These are phyloP conservation scores for Ibidorhyncha struthersii DNA, from an alignment of 2,113 vertebrate species.

Conservation along the genomic window DNA sequence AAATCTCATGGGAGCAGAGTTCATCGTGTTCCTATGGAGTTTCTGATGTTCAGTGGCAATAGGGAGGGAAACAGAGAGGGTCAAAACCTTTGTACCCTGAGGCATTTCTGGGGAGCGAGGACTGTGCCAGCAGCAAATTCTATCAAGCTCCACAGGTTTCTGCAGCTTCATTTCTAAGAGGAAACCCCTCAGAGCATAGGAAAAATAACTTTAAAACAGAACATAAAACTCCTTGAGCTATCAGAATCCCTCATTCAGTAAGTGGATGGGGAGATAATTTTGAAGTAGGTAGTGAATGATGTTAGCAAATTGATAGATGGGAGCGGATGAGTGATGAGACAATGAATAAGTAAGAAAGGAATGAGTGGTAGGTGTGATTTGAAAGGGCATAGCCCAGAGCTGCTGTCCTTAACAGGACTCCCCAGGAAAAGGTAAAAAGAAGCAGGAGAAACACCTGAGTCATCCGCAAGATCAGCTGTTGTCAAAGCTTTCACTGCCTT, in stretches of 20 bases:
- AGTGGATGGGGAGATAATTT: neutral
- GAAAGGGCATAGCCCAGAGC: slow-evolving; percentile 13
- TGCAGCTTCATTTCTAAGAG: neutral
- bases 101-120: neutral
- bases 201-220: neutral
- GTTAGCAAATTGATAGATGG: neutral
- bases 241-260: neutral
- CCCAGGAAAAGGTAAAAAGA: neutral
- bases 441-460: neutral
- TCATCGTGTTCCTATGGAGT: neutral
- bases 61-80: neutral
- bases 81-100: neutral
- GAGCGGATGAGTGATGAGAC: neutral
- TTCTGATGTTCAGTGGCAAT: neutral
- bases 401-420: neutral
- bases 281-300: neutral
- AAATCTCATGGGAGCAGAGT: neutral
- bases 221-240: neutral
- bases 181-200: neutral
- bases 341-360: slow-evolving; percentile 27
- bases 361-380: slow-evolving; percentile 20
- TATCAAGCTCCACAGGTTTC: neutral
- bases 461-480: neutral
- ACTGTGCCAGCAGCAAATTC: neutral
- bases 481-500: neutral